These are phyloP conservation scores for Myocastor coypus DNA, from an alignment of 2,113 vertebrate species.

Conservation along the genomic window DNA sequence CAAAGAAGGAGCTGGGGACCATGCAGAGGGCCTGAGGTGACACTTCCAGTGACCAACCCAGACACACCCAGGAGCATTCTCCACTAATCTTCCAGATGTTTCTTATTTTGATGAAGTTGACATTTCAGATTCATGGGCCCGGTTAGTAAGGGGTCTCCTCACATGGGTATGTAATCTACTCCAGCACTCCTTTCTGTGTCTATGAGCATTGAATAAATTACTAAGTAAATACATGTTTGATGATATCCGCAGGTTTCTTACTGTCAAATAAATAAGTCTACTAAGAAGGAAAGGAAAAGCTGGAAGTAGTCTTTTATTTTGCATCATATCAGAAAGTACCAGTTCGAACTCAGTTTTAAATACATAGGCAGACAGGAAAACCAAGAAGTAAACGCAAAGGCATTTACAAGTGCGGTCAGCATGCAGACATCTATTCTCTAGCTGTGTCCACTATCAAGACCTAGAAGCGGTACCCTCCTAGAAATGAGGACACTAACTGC, in stretches of 20 bases:
- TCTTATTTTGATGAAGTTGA: neutral
- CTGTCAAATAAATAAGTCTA: neutral
- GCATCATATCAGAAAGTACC: neutral
- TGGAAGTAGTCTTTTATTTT: neutral
- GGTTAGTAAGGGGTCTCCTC: neutral
- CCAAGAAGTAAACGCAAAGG: neutral
- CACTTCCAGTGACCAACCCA: too few species aligned
- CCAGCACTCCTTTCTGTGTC: neutral
- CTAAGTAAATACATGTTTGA: neutral
- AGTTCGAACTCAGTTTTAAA: neutral
- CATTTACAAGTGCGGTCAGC: neutral
- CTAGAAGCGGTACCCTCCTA: neutral
- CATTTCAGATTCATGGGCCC: neutral
- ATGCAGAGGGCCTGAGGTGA: neutral
- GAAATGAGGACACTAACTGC: neutral
- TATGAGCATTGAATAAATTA: neutral
- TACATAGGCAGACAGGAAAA: neutral
- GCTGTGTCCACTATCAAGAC: neutral
- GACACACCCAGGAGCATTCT: neutral
- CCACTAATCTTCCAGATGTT: neutral
- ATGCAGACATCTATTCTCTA: neutral
- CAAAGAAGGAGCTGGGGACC: neutral
- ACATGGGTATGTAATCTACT: neutral
- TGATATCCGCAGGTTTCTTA: neutral
- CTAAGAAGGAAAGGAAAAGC: neutral